Percentiles rank a stretch among this genome's conserved stretches.
phyloP scores from a whole-genome alignment of 2,888 invertebrate genomes.

The Trichogramma evanescens region DNA sequence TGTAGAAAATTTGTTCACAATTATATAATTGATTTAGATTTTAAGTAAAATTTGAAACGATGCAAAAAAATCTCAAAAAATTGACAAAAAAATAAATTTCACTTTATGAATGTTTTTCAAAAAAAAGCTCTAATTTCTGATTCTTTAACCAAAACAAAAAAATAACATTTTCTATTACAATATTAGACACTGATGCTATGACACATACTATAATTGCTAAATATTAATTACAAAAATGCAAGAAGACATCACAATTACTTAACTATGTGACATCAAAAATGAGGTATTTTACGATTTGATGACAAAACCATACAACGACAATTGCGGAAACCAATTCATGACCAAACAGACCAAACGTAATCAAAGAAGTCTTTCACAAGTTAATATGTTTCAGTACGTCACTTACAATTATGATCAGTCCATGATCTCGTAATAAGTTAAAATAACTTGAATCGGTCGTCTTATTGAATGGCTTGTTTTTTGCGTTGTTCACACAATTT shows the following conservation, averaged over 20 bases:
- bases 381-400: conserved; percentile 22
- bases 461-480: conserved; percentile 18
- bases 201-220: conserved; percentile 32
- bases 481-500: conserved; percentile 26
- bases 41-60: too few relatives aligned
- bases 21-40: too few relatives aligned
- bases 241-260: conserved; percentile 25
- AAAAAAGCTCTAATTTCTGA: conserved; percentile 8
- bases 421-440: conserved; percentile 35
- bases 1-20: too few relatives aligned
- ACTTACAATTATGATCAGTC: conserved; percentile 31
- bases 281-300: conserved; percentile 21
- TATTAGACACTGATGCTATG: conserved; percentile 37
- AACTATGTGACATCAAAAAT: conserved; percentile 8
- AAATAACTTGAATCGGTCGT: conserved; percentile 29
- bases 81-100: too few relatives aligned
- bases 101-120: conserved; percentile 5
- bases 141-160: conserved; percentile 11
- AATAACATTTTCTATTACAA: conserved; percentile 39
- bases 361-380: conserved; percentile 17
- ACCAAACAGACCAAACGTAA: conserved; percentile 15
- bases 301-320: conserved; percentile 18
- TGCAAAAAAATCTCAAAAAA: too few relatives aligned
- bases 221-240: conserved; percentile 25
- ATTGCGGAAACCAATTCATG: conserved; percentile 13